Percentiles rank a stretch among this genome's conserved stretches.
Conservation (phyloP, 1,140 invertebrate genomes). For the Oscheius sp. region DNA sequence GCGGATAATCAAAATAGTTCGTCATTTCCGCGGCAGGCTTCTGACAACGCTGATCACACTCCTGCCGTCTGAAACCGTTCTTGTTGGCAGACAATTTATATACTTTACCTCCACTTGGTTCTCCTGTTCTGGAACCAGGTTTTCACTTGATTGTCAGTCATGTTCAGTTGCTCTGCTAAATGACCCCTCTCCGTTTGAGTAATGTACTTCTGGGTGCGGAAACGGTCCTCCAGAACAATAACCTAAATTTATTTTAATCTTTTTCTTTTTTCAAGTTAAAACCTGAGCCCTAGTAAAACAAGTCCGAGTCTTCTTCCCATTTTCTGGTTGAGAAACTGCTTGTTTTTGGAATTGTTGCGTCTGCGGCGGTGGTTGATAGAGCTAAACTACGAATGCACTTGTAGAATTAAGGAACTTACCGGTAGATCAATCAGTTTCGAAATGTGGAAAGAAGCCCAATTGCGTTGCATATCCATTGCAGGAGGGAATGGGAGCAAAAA, state of each 20-base stretch:
- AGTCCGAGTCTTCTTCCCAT: background rate
- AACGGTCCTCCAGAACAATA: background rate
- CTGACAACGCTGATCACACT: background rate
- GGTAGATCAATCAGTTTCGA: background rate
- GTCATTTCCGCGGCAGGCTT: background rate
- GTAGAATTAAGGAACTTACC: background rate
- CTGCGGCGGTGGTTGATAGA: too few species aligned
- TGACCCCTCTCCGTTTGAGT: background rate
- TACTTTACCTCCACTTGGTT: conserved; percentile 1
- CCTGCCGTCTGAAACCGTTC: background rate
- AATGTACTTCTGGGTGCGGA: background rate
- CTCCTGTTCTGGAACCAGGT: conserved; percentile 1
- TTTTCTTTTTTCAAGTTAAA: background rate
- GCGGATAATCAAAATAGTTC: background rate
- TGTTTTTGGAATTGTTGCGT: too few species aligned
- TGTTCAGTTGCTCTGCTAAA: background rate
- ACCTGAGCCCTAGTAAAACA: background rate
- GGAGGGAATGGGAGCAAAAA: too few species aligned
- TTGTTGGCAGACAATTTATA: background rate
- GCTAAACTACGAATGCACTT: too few species aligned
- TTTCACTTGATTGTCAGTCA: conserved; percentile 1
- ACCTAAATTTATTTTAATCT: background rate
- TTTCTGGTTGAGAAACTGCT: background rate
- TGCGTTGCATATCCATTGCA: background rate
- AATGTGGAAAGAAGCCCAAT: background rate